Conservation (phyloP, 2,113 vertebrate genomes). For the Thunnus maccoyii region DNA sequence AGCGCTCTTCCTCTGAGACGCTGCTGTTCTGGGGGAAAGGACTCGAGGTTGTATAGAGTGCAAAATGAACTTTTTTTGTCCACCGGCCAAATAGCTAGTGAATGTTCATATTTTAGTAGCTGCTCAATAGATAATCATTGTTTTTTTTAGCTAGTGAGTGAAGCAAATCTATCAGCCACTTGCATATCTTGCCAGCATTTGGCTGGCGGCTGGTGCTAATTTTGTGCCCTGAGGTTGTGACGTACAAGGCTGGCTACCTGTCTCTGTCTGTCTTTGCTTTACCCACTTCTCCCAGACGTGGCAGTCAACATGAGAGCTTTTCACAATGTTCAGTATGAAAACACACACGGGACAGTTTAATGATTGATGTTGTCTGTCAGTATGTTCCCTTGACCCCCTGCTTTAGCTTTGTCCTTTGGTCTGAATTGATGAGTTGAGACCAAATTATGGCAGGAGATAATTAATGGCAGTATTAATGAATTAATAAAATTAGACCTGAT, state of each 20-base stretch:
- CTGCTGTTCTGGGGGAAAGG: constrained; percentile 26
- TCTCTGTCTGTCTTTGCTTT: not conserved
- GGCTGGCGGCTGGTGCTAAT: too few species aligned
- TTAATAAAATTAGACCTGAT: constrained; percentile 10
- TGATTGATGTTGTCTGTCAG: constrained; percentile 21
- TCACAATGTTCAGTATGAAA: not conserved
- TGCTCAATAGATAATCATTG: too few species aligned
- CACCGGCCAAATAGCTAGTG: too few species aligned
- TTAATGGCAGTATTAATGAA: not conserved
- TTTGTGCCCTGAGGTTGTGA: constrained; percentile 11
- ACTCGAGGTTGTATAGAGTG: not conserved
- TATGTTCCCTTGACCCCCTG: constrained; percentile 10
- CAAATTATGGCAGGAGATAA: not conserved
- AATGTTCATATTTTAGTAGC: too few species aligned
- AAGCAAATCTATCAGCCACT: too few species aligned
- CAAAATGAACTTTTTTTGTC: too few species aligned
- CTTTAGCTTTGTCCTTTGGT: not conserved
- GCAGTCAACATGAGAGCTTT: not conserved
- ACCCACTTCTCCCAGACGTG: not conserved
- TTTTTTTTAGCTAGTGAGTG: too few species aligned
- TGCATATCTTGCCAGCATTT: too few species aligned
- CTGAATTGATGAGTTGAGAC: not conserved
- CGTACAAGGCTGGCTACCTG: not conserved
- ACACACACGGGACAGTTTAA: constrained; percentile 17
- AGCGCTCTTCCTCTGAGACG: constrained; percentile 27